Conservation (phyloP, 2,797 vertebrate genomes). For the Phoeniculus purpureus region DNA sequence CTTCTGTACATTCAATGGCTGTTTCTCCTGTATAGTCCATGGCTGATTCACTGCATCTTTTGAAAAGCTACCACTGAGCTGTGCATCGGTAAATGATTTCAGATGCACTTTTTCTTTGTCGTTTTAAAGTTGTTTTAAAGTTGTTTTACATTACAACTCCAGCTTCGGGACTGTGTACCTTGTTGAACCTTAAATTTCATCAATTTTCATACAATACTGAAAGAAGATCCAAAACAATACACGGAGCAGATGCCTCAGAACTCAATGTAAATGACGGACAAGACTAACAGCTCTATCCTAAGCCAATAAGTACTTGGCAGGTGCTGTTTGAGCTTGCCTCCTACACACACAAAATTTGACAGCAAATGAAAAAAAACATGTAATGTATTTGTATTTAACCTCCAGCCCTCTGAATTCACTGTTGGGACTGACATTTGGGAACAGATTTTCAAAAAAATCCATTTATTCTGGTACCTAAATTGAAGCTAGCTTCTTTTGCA, state of each 20-base stretch:
- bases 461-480: background rate
- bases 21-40: background rate
- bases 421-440: slow-evolving; percentile 34
- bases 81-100: background rate
- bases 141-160: background rate
- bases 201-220: background rate
- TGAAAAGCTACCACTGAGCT: background rate
- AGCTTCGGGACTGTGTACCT: background rate
- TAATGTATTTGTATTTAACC: slow-evolving; percentile 20
- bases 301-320: slow-evolving; percentile 21
- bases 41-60: background rate
- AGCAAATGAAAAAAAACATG: background rate
- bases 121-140: background rate
- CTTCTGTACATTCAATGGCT: background rate
- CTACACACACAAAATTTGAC: slow-evolving; percentile 21
- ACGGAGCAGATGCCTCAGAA: background rate
- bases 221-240: background rate
- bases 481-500: background rate
- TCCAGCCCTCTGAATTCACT: slow-evolving; percentile 17
- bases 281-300: slow-evolving; percentile 2
- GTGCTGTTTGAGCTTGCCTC: slow-evolving; percentile 29
- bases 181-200: background rate
- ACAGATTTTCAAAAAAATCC: background rate
- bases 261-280: background rate
- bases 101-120: background rate